Conservation (phyloP, 1,140 invertebrate genomes). For the Brachionus paranguensis region DNA sequence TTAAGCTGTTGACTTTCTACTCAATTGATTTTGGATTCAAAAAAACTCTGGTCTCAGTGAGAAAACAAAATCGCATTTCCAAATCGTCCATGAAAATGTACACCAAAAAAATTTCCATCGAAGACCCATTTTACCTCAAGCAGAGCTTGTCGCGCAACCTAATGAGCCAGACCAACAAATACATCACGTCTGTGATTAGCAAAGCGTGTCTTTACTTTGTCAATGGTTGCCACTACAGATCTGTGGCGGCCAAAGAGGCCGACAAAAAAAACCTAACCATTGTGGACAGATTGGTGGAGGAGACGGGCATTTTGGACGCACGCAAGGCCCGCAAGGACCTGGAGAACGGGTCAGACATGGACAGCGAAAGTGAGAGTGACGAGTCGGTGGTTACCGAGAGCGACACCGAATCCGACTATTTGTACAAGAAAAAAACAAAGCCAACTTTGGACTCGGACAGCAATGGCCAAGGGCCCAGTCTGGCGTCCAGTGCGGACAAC, state of each 20-base stretch:
- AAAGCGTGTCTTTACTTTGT: conserved; percentile 35
- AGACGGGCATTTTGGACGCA: neutral
- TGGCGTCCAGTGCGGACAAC: neutral
- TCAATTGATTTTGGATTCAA: conserved; percentile 52
- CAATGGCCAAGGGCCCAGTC: neutral
- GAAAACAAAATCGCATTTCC: conserved; percentile 45
- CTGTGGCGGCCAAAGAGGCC: neutral
- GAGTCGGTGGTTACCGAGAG: neutral
- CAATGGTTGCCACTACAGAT: neutral
- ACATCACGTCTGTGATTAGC: conserved; percentile 1
- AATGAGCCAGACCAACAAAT: conserved; percentile 21
- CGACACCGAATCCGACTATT: neutral
- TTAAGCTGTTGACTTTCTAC: conserved; percentile 56
- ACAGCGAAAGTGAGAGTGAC: neutral
- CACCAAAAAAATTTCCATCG: conserved; percentile 56
- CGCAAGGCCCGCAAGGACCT: neutral
- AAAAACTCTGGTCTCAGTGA: conserved; percentile 54
- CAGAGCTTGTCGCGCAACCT: conserved; percentile 17
- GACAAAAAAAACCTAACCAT: neutral
- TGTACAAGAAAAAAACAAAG: neutral
- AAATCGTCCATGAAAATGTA: conserved; percentile 55
- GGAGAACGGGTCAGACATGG: neutral
- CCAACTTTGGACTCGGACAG: neutral
- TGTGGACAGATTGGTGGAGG: neutral
- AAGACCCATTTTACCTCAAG: conserved; percentile 50